Evolutionary conservation across 1,140 invertebrate species (phyloP), one percentile per base, ranked within the genome.

Genomic region (Metopolophium dirhodum): DNA sequence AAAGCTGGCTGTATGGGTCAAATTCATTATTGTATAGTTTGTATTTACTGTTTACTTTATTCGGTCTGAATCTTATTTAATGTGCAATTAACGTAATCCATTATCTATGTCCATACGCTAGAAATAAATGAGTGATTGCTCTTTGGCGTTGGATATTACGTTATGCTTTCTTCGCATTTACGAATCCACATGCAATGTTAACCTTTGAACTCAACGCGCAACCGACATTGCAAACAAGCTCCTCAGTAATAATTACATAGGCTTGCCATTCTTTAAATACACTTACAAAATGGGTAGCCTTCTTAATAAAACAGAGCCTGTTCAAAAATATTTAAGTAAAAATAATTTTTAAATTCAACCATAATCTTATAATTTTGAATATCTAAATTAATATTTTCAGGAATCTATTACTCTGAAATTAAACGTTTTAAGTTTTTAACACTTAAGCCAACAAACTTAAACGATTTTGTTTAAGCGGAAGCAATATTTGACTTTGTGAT

Each of bases 141-240:
- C 18, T 35, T 91, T 57, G 30, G 82, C 18, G 35, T 83, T 83
- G n/a, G 49, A 54, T 93, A 57, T 93, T 93, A 86, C 82, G 91
- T 93, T 93, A 93, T 93, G 91, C 82, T 93, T 93, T 93, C 91
- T 93, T 93, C 91, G 82, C 91, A 37, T 57, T 93, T 82, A 86
- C 26, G 91, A 93, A 93, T 86, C 49, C 49, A 86, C 91, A 93
- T 82, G 91, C 82, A 93, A 93, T 57, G 91, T 93, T 93, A 93
- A 93, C 82, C 91, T 93, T 85, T 93, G 82, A 85, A 86, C 91
- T 93, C 82, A 18, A 86, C 37, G 49, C 91, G 91, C 82, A 92
- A 92, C 68, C 35, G 47, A 82, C 91, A n/a, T 54, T 47, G 26
- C 77, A 93, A 93, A 85, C 77, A 83, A 85, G 82, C 77, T 41